These are phyloP conservation scores for Alca torda DNA, from an alignment of 2,797 vertebrate species.

Conservation along the genomic window DNA sequence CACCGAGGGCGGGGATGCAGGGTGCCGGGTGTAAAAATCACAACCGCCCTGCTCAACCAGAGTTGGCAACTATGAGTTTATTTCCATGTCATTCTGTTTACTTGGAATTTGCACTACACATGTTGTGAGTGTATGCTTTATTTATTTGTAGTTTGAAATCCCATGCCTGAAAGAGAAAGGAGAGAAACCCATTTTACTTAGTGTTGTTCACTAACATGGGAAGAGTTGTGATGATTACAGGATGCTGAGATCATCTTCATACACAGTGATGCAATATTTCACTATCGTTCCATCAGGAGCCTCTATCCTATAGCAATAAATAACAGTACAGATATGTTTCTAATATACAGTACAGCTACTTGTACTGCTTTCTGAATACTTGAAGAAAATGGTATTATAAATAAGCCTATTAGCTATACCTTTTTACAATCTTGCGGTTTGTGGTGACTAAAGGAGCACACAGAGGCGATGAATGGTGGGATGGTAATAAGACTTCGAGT, in stretches of 20 bases:
- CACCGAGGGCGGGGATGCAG: neutral
- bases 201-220: slow-evolving; percentile 64
- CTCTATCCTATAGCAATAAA: slow-evolving; percentile 70
- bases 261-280: slow-evolving; percentile 74
- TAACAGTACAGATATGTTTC: slow-evolving; percentile 68
- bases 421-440: slow-evolving; percentile 75
- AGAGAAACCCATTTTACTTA: slow-evolving; percentile 25
- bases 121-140: slow-evolving; percentile 75
- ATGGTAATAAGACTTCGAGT: slow-evolving; percentile 68
- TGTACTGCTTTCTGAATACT: slow-evolving; percentile 75
- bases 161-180: slow-evolving; percentile 62
- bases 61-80: slow-evolving; percentile 68
- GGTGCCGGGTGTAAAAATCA: neutral
- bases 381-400: slow-evolving; percentile 75
- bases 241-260: slow-evolving; percentile 74
- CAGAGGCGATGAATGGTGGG: slow-evolving; percentile 78
- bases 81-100: slow-evolving; percentile 81
- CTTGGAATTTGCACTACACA: slow-evolving; percentile 78
- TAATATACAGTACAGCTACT: slow-evolving; percentile 60
- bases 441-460: slow-evolving; percentile 58
- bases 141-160: slow-evolving; percentile 77
- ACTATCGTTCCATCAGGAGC: slow-evolving; percentile 78
- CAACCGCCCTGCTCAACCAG: neutral
- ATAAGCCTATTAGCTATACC: slow-evolving; percentile 63
- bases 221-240: slow-evolving; percentile 57